Conservation (phyloP, 2,113 vertebrate species). For the Phalacrocorax aristotelis region DNA sequence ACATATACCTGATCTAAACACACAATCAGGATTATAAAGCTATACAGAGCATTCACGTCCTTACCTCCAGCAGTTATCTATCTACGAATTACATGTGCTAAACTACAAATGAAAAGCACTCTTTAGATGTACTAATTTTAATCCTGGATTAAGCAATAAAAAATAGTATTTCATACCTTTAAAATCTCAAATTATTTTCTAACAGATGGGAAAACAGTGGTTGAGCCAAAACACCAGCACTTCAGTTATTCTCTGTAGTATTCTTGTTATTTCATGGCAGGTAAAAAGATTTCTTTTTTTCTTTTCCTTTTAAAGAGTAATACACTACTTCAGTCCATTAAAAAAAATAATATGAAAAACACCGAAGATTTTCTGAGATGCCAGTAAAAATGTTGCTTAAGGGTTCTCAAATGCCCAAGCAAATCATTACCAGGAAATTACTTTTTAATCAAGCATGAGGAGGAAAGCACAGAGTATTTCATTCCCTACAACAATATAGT, state of each 20-base stretch:
- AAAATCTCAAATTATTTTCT: not conserved
- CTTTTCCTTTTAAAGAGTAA: not conserved
- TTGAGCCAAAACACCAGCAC: not conserved
- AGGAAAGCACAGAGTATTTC: not conserved
- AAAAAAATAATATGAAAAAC: not conserved
- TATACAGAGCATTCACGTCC: not conserved
- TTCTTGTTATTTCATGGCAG: not conserved
- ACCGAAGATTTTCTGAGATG: not conserved
- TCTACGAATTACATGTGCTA: accelerated
- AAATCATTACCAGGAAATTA: not conserved
- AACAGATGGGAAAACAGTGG: not conserved
- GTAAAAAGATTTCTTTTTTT: not conserved
- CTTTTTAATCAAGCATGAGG: not conserved
- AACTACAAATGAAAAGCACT: not conserved
- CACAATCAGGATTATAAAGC: not conserved
- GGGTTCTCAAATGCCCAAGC: not conserved
- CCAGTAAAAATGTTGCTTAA: not conserved
- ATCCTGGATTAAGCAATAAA: not conserved
- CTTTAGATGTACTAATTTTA: not conserved
- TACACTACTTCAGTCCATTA: not conserved
- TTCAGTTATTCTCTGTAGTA: not conserved
- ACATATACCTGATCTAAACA: not conserved
- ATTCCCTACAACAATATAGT: not conserved
- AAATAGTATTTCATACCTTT: not conserved
- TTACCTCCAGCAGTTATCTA: not conserved